Evolutionary conservation across 2,888 invertebrate genomes (phyloP).

Genomic region (Limnephilus rhombicus): DNA sequence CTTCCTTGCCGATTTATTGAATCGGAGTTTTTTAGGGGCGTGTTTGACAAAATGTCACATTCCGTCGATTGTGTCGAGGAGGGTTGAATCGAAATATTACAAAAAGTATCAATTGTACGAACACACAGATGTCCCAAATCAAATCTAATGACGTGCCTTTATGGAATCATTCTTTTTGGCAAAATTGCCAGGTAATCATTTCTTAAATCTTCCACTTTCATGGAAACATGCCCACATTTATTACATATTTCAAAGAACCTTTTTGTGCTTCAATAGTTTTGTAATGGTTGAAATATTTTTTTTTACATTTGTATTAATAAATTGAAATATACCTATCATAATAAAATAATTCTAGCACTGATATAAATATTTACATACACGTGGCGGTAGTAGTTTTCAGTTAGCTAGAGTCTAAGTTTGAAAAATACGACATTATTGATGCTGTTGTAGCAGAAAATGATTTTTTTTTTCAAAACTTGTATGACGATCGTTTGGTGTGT

Average conservation of each 20-base stretch:
- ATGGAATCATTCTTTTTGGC: neutral
- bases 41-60: conserved; percentile 9
- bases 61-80: neutral
- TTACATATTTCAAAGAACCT: neutral
- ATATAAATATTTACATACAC: too few relatives aligned
- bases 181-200: neutral
- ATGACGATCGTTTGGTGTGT: too few relatives aligned
- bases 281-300: neutral
- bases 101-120: conserved; percentile 3
- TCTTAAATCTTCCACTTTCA: neutral
- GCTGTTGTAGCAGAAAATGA: too few relatives aligned
- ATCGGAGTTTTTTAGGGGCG: conserved; percentile 3
- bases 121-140: neutral
- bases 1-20: neutral
- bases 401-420: too few relatives aligned
- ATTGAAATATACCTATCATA: neutral
- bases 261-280: neutral
- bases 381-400: too few relatives aligned
- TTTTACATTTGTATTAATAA: neutral
- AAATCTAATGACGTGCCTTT: neutral
- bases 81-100: neutral
- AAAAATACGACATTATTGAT: too few relatives aligned
- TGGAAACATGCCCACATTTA: neutral
- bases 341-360: neutral
- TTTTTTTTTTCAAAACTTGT: too few relatives aligned